Evolutionary conservation across 2,797 vertebrate species (phyloP), one percentile per base, ranked within the genome.

Genomic region (Anomalospiza imberbis): DNA sequence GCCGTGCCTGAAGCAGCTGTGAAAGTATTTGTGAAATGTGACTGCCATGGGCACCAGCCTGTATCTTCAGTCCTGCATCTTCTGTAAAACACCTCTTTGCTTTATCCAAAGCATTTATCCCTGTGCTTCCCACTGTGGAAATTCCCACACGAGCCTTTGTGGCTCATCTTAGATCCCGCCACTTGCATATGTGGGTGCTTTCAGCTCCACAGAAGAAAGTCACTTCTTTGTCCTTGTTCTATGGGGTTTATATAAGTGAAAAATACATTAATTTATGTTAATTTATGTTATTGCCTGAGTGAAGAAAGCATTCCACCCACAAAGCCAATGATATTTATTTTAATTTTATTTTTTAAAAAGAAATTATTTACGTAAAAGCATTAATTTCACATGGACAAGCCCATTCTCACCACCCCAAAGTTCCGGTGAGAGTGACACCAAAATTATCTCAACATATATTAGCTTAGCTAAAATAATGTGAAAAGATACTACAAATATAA

Each of bases 31-130:
- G 48, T 63, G 57, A 40, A 79, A 40, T 9, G 9, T 29, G 45
- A 34, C 28, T 47, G n/a, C 42, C 0, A 0, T 22, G 45, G 34
- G 14, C 65, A 77, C 36, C 1, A 1, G 12, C 42, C 48, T 47
- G 12, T 2, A 0, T 36, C 55, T 71, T 47, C 74, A 71, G 55
- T 40, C 67, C 42, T 48, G 10, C 9, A 26, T 32, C 61, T 34
- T 42, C 38, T 38, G 34, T 85, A 65, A 72, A 85, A 38, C 14
- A 32, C 13, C 26, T 71, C 51, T 70, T 58, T 80, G n/a, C 50
- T 73, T 74, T 60, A 42, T 34, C 19, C 53, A 36, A 34, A 9
- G 20, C 5, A 3, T 50, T 71, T 44, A 31, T 48, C 22, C 48
- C 29, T 48, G 9, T 42, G 63, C 34, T 60, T 60, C 24, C 57